A percentile compares a stretch with the other conserved stretches of the same genome.
Evolutionary conservation across 1,140 invertebrate genomes (phyloP).

Genomic region (Drosophila melanica): DNA sequence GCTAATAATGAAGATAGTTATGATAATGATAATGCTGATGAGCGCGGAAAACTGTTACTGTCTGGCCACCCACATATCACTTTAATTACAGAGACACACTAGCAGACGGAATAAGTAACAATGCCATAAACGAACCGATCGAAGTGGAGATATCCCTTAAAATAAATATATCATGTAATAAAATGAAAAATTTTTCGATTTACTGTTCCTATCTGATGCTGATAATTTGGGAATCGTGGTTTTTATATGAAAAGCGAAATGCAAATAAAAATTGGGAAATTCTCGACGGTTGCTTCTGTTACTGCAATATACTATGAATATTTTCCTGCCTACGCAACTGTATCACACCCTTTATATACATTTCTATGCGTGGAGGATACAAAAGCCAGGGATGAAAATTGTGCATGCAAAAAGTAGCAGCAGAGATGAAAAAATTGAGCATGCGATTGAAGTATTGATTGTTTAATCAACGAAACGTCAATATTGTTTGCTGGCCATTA

Average conservation of each 20-base stretch:
- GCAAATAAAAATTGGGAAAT: too few species aligned
- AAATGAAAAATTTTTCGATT: too few species aligned
- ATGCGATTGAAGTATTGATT: constrained; percentile 63
- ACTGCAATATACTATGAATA: too few species aligned
- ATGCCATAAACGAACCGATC: neutral
- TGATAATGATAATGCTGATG: constrained; percentile 38
- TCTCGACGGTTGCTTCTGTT: too few species aligned
- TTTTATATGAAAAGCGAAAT: too few species aligned
- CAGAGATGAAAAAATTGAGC: constrained; percentile 24
- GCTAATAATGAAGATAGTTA: constrained; percentile 29
- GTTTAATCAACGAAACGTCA: constrained; percentile 57
- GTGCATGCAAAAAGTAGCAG: constrained; percentile 36
- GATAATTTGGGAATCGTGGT: too few species aligned
- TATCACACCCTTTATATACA: too few species aligned
- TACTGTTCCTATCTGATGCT: too few species aligned
- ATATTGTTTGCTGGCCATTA: constrained; percentile 51
- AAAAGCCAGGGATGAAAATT: constrained; percentile 17
- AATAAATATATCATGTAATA: neutral
- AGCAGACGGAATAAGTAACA: constrained; percentile 10
- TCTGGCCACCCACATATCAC: constrained; percentile 63
- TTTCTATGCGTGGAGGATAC: neutral
- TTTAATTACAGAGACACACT: constrained; percentile 65
- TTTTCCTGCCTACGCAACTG: too few species aligned
- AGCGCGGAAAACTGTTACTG: constrained; percentile 40
- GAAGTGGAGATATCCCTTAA: constrained; percentile 2